Base-by-base conservation (phyloP, 2,797 vertebrate species). In the Pagetopsis macropterus region DNA sequence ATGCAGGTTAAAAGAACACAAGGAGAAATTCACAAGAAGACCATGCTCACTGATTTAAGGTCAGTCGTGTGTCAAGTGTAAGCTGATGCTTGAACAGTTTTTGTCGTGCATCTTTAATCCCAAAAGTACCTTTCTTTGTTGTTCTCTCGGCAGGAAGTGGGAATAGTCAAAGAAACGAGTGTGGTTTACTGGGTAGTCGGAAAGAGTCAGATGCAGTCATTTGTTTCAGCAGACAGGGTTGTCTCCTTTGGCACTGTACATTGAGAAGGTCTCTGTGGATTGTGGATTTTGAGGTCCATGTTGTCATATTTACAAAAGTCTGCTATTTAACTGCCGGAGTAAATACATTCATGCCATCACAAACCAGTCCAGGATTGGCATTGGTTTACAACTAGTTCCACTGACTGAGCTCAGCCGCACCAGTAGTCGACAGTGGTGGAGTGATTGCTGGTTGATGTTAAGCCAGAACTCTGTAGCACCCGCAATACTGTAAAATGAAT, bases 211-310 rank as follows among this genome's bases (percentile, higher is more conserved):
- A 61, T 59, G 68, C 72, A 72, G 78, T 75, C 19, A 74, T 79
- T 78, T 50, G 74, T 79, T 72, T 83, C 75, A 72, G 72, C 69
- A 78, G 81, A 82, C 80, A 44, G 76, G 72, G 76, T 54, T 54
- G 61, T 84, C 81, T 90, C 89, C 81, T 93, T 94, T 93, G 92
- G 93, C 93, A 94, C 91, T 19, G 79, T 65, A 88, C 86, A 89
- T 88, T 55, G 73, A 85, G 80, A 92, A 91, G 86, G 88, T 89
- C 78, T 91, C 77, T 81, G 85, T 76, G 87, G 86, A 84, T 83
- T 79, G 74, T 78, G 83, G 83, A 82, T 78, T 78, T 76, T 87
- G 87, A 92, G 87, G 88, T 91, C 87, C 87, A 81, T 87, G 90
- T 88, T 90, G 85, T 87, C 77, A 76, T 82, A 85, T 89, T 92